These are phyloP conservation scores for Hirtodrosophila histrioides DNA, from an alignment of 2,888 invertebrate genomes.

Conservation along the genomic window DNA sequence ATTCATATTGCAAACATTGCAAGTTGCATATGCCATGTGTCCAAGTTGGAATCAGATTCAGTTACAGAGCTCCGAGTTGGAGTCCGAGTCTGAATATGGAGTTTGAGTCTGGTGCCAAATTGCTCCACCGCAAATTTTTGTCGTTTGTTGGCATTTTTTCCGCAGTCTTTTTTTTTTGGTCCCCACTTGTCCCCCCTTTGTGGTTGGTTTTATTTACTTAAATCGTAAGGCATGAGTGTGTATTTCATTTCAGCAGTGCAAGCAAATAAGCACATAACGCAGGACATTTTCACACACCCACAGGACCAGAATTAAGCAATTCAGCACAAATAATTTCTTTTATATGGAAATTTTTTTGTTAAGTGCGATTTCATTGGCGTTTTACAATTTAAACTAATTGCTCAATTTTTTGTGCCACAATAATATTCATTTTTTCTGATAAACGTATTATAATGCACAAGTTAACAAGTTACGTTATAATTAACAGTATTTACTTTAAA, in stretches of 20 bases:
- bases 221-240: constrained; percentile 54
- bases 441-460: constrained; percentile 1
- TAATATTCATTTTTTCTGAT: constrained; percentile 16
- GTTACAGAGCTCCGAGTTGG: constrained; percentile 7
- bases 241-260: constrained; percentile 34
- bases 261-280: too few species aligned
- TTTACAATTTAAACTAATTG: constrained; percentile 30
- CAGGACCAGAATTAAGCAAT: constrained; percentile 45
- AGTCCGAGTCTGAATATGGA: constrained; percentile 11
- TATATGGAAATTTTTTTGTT: constrained; percentile 15
- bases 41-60: constrained; percentile 30
- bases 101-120: constrained; percentile 24
- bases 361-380: background rate
- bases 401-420: constrained; percentile 22
- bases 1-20: constrained; percentile 34
- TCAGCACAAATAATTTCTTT: constrained; percentile 19
- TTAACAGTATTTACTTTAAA: too few species aligned
- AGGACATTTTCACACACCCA: constrained; percentile 6
- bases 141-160: constrained; percentile 56
- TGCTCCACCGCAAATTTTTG: constrained; percentile 49
- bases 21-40: constrained; percentile 57
- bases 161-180: constrained; percentile 17
- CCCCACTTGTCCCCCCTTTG: constrained; percentile 5
- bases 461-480: background rate
- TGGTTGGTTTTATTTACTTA: constrained; percentile 60